Base-by-base conservation (phyloP, 2,888 invertebrate species). In the Hypercompe scribonia region DNA sequence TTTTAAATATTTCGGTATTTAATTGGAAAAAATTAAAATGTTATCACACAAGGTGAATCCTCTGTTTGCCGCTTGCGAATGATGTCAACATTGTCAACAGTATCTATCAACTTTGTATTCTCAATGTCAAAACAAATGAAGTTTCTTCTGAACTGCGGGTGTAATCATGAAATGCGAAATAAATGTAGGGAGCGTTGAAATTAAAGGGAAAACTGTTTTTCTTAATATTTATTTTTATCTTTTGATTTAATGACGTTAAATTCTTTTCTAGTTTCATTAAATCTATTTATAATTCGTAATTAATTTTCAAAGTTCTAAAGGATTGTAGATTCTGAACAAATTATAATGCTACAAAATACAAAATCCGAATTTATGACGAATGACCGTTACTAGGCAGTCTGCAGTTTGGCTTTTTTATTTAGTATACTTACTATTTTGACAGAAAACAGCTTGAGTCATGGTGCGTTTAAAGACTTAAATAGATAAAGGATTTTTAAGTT, bases 401-500 rank as follows among this genome's bases (percentile, higher is more conserved):
- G 65, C 5, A 65, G n/a, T 1, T 7, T 34, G 61, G 31, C 21
- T 21, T 64, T 46, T 61, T 66, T n/a, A 65, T 61, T 21, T 54
- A 18, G 50, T n/a, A 73, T 24, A 21, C 39, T 64, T 34, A 67
- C 50, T 54, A 65, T 80, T 54, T 86, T 87, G 87, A 87, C 88
- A 84, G 80, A 76, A 86, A 82, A 85, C 86, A 84, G 81, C 84
- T 81, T 81, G 79, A 50, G 65, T 77, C 75, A 76, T 71, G 74
- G 74, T 84, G 77, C 84, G 82, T 85, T 87, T 73, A 24, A 61
- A 87, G 81, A 82, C 80, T 15, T 31, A 24, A 3, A 13, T 0
- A 3, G 39, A 10, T n/a, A 13, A 69, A 24, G 21, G 3, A 39
- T 13, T 5, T 15, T 11, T 21, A 10, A 1, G 11, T 11, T 34